Evolutionary conservation across 2,797 vertebrate species (phyloP), one percentile per base, ranked within the genome.

Genomic region (Mus minutoides): DNA sequence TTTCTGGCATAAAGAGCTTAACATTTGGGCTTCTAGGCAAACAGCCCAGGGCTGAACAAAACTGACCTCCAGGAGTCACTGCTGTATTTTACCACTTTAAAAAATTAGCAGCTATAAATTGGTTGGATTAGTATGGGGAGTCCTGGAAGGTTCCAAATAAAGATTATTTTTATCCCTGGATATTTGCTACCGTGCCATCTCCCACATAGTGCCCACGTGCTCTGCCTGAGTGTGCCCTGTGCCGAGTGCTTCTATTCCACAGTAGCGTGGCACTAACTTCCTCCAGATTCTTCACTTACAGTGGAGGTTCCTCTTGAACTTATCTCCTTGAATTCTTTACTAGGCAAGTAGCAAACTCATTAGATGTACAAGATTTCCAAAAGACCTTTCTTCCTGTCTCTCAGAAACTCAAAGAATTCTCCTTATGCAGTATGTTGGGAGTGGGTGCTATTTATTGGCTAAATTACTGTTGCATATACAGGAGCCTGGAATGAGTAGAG

Each of bases 1-100:
- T 64, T 88, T 79, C 60, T 94, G 92, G 62, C 31, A 92, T 29
- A 93, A 84, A 79, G 34, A 76, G 49, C 14, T 76, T 73, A 92
- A 73, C 62, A 78, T 94, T 87, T 95, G 49, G 54, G 31, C 31
- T 73, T 82, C 43, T n/a, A 54, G 76, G 76, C 31, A 78, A 52
- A 77, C 10, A n/a, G 52, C 60, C 60, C 69, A 17, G 60, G n/a
- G 40, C 54, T 46, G 80, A 94, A 76, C 46, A 78, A 69, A 90
- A 56, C 22, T 54, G 71, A 37, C 40, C 54, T 16, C 64, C 13
- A 40, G 85, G 64, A 56, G 37, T n/a, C 54, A 75, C 40, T 12
- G 26, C 78, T 80, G 31, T 49, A 56, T 37, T 92, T 88, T 64
- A 52, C 37, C 22, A 40, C 73, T 94, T 73, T 75, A 86, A 83